phyloP scores from a whole-genome alignment of 2,888 invertebrate species.

The Amiota communis region DNA sequence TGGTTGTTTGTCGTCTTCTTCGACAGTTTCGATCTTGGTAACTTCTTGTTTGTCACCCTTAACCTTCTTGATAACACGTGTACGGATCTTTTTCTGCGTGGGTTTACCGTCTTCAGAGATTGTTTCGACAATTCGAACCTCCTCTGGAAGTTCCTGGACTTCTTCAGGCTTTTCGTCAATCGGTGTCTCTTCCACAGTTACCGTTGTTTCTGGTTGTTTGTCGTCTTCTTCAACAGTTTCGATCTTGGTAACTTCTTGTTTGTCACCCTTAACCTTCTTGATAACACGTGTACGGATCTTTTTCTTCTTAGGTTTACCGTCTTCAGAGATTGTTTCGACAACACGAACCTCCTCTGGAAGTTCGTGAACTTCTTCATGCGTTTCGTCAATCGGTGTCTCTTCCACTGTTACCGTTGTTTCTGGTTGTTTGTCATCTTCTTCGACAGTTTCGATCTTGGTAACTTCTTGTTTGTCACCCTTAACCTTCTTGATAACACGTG shows the following conservation, averaged over 20 bases:
- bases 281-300: conserved; percentile 67
- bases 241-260: conserved; percentile 69
- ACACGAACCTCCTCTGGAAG: conserved; percentile 49
- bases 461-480: too few species aligned
- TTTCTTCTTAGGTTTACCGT: conserved; percentile 63
- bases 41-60: conserved; percentile 58
- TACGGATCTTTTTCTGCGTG: conserved; percentile 52
- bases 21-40: conserved; percentile 66
- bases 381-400: too few species aligned
- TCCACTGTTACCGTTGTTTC: too few species aligned
- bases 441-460: too few species aligned
- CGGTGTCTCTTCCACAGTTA: conserved; percentile 56
- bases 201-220: conserved; percentile 41
- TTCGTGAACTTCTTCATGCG: too few species aligned
- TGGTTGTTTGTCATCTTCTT: too few species aligned
- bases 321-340: conserved; percentile 55
- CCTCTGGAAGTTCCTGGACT: conserved; percentile 55
- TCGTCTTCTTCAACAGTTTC: conserved; percentile 63
- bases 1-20: conserved; percentile 61
- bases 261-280: conserved; percentile 64
- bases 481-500: too few species aligned
- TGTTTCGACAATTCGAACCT: conserved; percentile 69
- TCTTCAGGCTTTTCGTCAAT: conserved; percentile 39
- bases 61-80: conserved; percentile 46
- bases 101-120: conserved; percentile 53